phyloP scores from a whole-genome alignment of 2,113 vertebrate species.

The Ciconia maguari region DNA sequence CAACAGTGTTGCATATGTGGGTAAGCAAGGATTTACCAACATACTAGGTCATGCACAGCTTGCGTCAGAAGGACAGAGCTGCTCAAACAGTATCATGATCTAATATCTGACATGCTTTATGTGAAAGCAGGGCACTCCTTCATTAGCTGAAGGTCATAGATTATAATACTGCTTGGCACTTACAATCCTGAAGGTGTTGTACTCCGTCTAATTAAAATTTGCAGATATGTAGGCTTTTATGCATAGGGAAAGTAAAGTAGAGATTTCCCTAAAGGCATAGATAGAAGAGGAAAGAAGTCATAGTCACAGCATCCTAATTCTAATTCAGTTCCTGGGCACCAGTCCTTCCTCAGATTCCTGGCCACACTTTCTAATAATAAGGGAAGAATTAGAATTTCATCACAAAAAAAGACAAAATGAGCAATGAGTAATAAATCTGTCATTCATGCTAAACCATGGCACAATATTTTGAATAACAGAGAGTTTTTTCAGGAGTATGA shows the following conservation, averaged over 20 bases:
- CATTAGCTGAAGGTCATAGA: slow-evolving; percentile 45
- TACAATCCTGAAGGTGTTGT: slow-evolving; percentile 17
- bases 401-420: neutral
- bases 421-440: neutral
- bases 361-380: neutral
- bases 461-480: neutral
- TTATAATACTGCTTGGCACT: slow-evolving; percentile 17
- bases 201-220: slow-evolving; percentile 40
- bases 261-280: slow-evolving; percentile 31
- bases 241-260: neutral
- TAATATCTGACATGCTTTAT: neutral
- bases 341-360: neutral
- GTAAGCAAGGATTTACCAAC: neutral
- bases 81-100: neutral
- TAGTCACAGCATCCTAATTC: slow-evolving; percentile 2
- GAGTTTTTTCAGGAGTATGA: neutral
- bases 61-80: neutral
- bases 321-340: neutral
- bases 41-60: neutral
- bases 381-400: neutral
- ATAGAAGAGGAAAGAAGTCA: neutral
- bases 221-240: neutral
- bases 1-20: rapidly evolving
- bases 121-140: slow-evolving; percentile 13
- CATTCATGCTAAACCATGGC: neutral